phyloP scores from a whole-genome alignment of 2,113 vertebrate genomes.

The Ammospiza caudacuta region DNA sequence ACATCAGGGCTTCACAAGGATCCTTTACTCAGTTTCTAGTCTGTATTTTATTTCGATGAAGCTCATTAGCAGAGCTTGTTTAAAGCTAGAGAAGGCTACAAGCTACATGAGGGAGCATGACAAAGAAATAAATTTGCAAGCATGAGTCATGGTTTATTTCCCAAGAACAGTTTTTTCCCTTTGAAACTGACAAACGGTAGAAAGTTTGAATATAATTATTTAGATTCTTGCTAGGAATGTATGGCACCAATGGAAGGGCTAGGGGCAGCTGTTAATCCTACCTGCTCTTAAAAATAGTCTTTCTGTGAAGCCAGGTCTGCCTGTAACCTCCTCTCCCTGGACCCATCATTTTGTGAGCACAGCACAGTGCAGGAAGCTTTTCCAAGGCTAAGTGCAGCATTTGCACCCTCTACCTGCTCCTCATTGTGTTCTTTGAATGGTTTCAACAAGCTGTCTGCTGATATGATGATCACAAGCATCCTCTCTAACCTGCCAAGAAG shows the following conservation, averaged over 20 bases:
- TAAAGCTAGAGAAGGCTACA: not conserved
- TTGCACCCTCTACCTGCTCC: not conserved
- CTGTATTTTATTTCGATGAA: not conserved
- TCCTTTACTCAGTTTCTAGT: not conserved
- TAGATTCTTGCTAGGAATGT: not conserved
- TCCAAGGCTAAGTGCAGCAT: rapidly evolving
- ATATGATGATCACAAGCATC: not conserved
- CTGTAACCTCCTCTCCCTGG: not conserved
- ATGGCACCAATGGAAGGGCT: not conserved
- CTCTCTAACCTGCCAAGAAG: not conserved
- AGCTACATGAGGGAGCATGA: not conserved
- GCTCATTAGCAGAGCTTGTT: not conserved
- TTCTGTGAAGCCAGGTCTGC: not conserved
- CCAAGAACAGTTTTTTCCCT: not conserved
- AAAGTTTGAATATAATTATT: not conserved
- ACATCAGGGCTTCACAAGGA: not conserved
- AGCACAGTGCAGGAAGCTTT: not conserved
- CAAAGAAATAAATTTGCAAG: not conserved
- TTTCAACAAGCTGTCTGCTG: not conserved
- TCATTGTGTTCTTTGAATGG: not conserved
- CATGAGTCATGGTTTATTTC: constrained; percentile 1
- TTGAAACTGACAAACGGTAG: not conserved
- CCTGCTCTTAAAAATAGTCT: not conserved
- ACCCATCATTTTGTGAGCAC: rapidly evolving
- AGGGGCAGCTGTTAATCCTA: not conserved